Conservation (phyloP, 2,797 vertebrate genomes). For the Silurus aristotelis region DNA sequence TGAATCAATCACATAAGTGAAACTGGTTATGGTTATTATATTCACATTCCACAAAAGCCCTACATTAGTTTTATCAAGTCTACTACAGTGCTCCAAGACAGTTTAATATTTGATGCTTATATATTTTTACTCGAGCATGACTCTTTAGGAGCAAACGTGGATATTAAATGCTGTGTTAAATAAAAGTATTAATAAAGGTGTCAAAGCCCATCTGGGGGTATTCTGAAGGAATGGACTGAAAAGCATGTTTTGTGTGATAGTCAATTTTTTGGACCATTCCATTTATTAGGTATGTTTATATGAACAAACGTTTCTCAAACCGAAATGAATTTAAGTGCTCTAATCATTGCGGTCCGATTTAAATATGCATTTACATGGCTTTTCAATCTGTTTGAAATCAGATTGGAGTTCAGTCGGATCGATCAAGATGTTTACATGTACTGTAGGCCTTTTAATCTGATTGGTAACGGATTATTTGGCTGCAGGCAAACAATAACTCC, state of each 20-base stretch:
- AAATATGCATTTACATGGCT: too few species aligned
- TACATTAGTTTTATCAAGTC: constrained; percentile 16
- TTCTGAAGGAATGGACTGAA: not conserved
- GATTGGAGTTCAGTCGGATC: too few species aligned
- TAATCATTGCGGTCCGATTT: too few species aligned
- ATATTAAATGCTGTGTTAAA: constrained; percentile 14
- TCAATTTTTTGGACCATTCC: not conserved
- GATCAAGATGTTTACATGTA: too few species aligned
- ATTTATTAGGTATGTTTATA: too few species aligned
- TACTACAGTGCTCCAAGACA: not conserved
- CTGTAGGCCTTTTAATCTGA: too few species aligned
- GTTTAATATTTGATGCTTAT: constrained; percentile 17
- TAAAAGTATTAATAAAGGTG: constrained; percentile 13
- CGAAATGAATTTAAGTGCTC: too few species aligned
- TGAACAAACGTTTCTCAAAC: too few species aligned
- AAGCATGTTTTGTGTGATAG: not conserved
- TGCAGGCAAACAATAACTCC: too few species aligned
- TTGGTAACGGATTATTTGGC: too few species aligned
- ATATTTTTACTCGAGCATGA: not conserved
- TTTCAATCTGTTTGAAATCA: too few species aligned
- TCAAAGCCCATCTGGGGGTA: not conserved
- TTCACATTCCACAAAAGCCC: constrained; percentile 42
- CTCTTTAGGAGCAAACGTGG: constrained; percentile 7
- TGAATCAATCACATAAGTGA: constrained; percentile 79
- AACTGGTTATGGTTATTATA: constrained; percentile 75